Evolutionary conservation across 2,113 vertebrate genomes (phyloP).

Genomic region (Grantiella picta): DNA sequence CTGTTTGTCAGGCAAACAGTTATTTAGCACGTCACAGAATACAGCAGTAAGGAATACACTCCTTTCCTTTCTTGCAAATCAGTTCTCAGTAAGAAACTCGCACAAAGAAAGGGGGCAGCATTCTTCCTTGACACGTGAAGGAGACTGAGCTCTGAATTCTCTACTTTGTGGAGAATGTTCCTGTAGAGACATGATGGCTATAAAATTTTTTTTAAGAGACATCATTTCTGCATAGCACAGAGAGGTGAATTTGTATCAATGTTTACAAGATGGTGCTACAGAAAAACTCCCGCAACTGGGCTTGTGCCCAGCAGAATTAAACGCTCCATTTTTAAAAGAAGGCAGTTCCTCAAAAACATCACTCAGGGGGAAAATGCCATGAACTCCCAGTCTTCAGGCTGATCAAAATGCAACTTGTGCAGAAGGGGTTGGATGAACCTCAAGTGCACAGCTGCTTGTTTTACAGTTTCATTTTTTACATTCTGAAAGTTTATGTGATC

Average conservation of each 20-base stretch:
- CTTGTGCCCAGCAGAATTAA: neutral
- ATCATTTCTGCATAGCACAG: neutral
- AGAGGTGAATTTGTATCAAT: neutral
- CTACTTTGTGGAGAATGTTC: neutral
- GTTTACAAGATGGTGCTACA: neutral
- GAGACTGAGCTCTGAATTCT: neutral
- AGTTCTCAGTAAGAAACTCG: neutral
- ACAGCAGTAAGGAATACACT: neutral
- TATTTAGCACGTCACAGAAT: neutral
- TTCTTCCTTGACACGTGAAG: neutral
- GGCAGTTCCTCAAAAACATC: neutral
- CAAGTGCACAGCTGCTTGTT: constrained; percentile 62
- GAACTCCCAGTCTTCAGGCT: neutral
- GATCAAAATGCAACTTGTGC: neutral
- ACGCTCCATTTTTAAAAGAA: neutral
- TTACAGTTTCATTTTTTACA: constrained; percentile 50
- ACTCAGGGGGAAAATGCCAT: neutral
- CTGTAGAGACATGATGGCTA: neutral
- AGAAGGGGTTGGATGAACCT: neutral
- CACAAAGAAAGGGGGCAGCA: neutral
- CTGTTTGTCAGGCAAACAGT: neutral
- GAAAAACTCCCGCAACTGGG: neutral
- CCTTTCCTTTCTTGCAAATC: neutral
- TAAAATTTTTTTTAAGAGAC: neutral
- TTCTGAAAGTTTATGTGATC: constrained; percentile 55